A percentile compares a stretch with the other conserved stretches of the same genome.
phyloP scores from a whole-genome alignment of 2,888 invertebrate genomes.

The Agonopterix subpropinquella region DNA sequence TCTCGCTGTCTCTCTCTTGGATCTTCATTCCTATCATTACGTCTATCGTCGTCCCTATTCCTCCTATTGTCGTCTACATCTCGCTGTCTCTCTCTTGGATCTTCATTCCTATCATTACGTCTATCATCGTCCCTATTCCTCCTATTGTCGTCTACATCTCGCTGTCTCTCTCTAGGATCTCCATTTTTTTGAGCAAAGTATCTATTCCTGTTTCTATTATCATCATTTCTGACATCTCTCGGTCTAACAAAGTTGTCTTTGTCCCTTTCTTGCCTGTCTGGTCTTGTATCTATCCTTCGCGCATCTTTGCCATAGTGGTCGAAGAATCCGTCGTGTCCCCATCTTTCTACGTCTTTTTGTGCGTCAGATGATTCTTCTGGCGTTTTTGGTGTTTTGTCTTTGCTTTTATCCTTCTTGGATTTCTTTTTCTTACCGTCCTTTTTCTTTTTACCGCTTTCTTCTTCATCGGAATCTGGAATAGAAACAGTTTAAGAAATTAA shows the following conservation, averaged over 20 bases:
- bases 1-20: slow-evolving; percentile 5
- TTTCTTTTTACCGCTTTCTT: slow-evolving; percentile 31
- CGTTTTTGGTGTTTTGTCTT: slow-evolving; percentile 31
- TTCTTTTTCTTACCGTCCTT: slow-evolving; percentile 30
- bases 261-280: slow-evolving; percentile 31
- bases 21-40: slow-evolving; percentile 9
- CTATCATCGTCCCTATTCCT: slow-evolving; percentile 9
- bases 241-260: slow-evolving; percentile 33
- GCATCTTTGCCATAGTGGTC: slow-evolving; percentile 62
- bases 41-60: slow-evolving; percentile 7
- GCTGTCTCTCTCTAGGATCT: slow-evolving; percentile 13
- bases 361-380: slow-evolving; percentile 23
- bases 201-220: slow-evolving; percentile 12
- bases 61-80: slow-evolving; percentile 6
- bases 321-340: slow-evolving; percentile 67
- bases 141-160: slow-evolving; percentile 12
- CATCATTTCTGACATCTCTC: slow-evolving; percentile 22
- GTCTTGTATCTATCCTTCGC: slow-evolving; percentile 31
- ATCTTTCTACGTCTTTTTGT: slow-evolving; percentile 39
- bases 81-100: slow-evolving; percentile 5
- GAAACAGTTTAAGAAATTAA: neutral
- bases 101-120: slow-evolving; percentile 10
- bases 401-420: slow-evolving; percentile 35
- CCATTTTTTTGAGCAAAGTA: slow-evolving; percentile 14
- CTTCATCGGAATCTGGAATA: slow-evolving; percentile 43